Evolutionary conservation across 2,888 invertebrate species (phyloP), one percentile per base, ranked within the genome.

Genomic region (Drosophila pseudotalamancana): DNA sequence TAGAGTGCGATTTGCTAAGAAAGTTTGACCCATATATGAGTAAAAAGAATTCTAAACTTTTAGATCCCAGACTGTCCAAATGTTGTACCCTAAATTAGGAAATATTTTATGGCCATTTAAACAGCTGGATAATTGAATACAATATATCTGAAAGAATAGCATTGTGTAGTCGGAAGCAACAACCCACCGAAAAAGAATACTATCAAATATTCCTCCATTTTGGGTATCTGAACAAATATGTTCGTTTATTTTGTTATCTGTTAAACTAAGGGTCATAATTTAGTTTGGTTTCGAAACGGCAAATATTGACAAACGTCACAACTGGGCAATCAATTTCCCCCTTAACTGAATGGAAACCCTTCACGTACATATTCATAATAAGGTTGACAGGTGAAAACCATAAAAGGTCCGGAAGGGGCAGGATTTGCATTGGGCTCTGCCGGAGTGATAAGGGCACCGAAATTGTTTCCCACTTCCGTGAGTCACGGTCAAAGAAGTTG

Each of bases 341-440:
- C 25, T 29, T n/a, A 35, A 14, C 18, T n/a, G 34, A 59, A 25
- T 60, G 32, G 67, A 63, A 85, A 75, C 64, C 72, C 79, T 82
- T 59, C 72, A 62, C 60, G 66, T 21, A 16, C 43, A 49, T 42
- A 42, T 50, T 70, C 46, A 64, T 70, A 63, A 46, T 56, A 62
- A 19, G 56, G 60, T 62, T 72, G 79, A 70, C 86, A 80, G 83
- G 83, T 80, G 86, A 82, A 82, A 68, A 54, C 65, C 70, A 75
- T 72, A 73, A 79, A 75, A 55, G 51, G 49, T 27, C 67, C 71
- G 78, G 57, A 77, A 65, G 42, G 56, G 63, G 27, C 55, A 65
- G 70, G 57, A 64, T 56, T 40, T 48, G 19, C 45, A 57, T 21
- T 42, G 14, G 42, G 2, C 16, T 21, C 12, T 19, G 35, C 12